Evolutionary conservation across 2,113 vertebrate genomes (phyloP).

Genomic region (Pelmatolapia mariae): DNA sequence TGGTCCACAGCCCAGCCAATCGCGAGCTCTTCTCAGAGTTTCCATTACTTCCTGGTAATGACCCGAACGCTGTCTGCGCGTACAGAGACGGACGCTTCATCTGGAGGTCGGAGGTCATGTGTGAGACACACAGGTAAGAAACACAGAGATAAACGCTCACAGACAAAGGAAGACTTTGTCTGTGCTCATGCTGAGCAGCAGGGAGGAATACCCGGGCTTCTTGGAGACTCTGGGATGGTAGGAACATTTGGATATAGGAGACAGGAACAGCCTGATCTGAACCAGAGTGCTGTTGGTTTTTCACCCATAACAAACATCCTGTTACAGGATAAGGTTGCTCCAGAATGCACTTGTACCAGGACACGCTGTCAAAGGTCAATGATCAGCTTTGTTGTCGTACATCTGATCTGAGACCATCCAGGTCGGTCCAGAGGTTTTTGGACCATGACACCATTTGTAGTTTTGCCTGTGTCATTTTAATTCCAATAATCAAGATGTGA

Average conservation of each 20-base stretch:
- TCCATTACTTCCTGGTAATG: neutral
- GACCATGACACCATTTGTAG: neutral
- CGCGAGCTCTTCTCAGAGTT: neutral
- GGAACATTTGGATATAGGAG: neutral
- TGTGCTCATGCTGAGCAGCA: neutral
- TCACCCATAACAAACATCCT: neutral
- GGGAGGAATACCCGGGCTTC: neutral
- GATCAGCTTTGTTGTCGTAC: neutral
- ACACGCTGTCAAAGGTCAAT: neutral
- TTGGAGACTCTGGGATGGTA: neutral
- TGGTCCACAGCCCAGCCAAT: conserved; percentile 3
- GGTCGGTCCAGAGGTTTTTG: neutral
- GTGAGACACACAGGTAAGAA: neutral
- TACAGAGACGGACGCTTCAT: neutral
- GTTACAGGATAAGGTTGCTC: neutral
- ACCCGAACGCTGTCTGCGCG: neutral
- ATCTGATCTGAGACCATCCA: neutral
- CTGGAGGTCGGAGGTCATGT: conserved; percentile 41
- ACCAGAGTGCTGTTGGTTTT: neutral
- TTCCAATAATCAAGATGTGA: neutral
- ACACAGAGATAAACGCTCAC: neutral
- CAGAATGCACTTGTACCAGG: neutral
- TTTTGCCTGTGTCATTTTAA: neutral
- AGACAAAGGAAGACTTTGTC: neutral
- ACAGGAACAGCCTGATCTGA: neutral